phyloP scores from a whole-genome alignment of 2,113 vertebrate species.

The Sporophila hypoxantha region DNA sequence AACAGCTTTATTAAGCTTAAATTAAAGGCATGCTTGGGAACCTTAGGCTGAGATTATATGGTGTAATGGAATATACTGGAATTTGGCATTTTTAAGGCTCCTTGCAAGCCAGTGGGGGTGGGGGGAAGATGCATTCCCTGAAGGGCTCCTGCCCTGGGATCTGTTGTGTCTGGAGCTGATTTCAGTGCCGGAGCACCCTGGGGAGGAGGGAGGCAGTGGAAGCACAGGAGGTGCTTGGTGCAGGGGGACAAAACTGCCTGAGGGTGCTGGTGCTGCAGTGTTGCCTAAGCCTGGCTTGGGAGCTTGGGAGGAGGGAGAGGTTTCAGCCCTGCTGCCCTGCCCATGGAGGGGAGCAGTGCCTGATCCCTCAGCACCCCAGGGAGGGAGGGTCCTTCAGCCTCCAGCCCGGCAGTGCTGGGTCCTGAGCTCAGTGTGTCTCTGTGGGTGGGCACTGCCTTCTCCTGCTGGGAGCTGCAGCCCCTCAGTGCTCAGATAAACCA shows the following conservation, averaged over 20 bases:
- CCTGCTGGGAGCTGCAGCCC: neutral
- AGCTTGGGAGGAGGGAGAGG: neutral
- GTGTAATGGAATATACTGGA: conserved; percentile 37
- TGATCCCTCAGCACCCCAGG: neutral
- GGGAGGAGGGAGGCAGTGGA: neutral
- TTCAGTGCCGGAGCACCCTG: neutral
- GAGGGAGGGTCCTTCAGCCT: neutral
- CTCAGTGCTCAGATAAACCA: rapidly evolving
- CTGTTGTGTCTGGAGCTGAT: neutral
- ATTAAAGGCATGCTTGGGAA: conserved; percentile 50
- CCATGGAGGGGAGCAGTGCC: rapidly evolving
- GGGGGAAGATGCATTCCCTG: neutral
- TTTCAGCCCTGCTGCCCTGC: neutral
- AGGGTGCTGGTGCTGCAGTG: rapidly evolving
- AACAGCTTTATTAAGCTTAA: conserved; percentile 59
- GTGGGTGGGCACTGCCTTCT: neutral
- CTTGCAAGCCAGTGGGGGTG: neutral
- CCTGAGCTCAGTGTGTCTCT: rapidly evolving
- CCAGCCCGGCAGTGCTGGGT: neutral
- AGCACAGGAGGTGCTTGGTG: rapidly evolving
- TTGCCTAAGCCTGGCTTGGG: neutral
- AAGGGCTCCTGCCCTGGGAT: neutral
- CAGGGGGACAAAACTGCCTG: neutral
- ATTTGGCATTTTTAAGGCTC: neutral
- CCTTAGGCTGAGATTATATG: neutral